phyloP scores from a whole-genome alignment of 1,140 invertebrate species.

The Nomia melanderi region DNA sequence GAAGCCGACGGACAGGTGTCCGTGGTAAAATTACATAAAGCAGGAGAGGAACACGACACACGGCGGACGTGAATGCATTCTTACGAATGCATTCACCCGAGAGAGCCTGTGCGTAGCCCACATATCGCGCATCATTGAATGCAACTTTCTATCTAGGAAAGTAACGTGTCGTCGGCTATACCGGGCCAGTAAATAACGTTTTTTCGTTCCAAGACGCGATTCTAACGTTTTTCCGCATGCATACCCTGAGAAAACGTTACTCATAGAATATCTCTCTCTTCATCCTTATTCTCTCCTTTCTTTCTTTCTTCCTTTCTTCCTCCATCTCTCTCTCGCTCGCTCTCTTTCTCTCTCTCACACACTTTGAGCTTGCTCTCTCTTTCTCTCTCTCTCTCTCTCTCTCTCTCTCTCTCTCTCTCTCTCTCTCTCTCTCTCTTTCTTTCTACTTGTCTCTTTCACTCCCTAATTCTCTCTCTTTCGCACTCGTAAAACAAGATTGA shows the following conservation, averaged over 20 bases:
- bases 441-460: no score
- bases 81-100: slow-evolving; percentile 70
- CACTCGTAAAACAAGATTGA: neutral
- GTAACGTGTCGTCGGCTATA: slow-evolving; percentile 15
- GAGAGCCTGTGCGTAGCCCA: slow-evolving; percentile 48
- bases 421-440: slow-evolving; percentile 7
- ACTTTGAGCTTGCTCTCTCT: no score
- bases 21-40: slow-evolving; percentile 57
- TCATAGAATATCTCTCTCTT: neutral
- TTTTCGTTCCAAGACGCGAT: slow-evolving; percentile 27
- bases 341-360: neutral
- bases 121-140: slow-evolving; percentile 61
- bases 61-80: slow-evolving; percentile 62
- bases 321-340: neutral
- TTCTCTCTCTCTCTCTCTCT: neutral
- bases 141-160: slow-evolving; percentile 56
- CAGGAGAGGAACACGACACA: slow-evolving; percentile 48
- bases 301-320: neutral
- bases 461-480: slow-evolving; percentile 13
- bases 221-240: neutral
- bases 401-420: neutral
- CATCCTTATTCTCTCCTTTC: neutral
- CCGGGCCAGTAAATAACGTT: slow-evolving; percentile 50
- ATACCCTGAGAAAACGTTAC: neutral
- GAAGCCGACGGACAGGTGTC: slow-evolving; percentile 53